These are phyloP conservation scores for Papilio helenus DNA, from an alignment of 1,140 invertebrate species.

Conservation along the genomic window DNA sequence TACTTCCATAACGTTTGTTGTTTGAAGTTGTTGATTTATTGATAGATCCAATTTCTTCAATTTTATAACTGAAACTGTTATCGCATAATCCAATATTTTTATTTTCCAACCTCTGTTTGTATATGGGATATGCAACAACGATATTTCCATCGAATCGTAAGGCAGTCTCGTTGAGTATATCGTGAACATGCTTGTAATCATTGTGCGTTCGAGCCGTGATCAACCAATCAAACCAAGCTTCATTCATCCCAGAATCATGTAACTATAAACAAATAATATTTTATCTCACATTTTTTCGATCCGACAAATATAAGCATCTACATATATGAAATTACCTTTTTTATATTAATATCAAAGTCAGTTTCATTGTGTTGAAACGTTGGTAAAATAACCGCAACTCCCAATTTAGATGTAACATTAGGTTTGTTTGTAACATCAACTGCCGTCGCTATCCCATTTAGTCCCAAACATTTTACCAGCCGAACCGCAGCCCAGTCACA, in stretches of 20 bases:
- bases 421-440: constrained; percentile 48
- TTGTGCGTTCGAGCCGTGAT: constrained; percentile 56
- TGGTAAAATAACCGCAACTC: constrained; percentile 60
- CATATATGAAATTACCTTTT: constrained; percentile 51
- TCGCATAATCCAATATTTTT: constrained; percentile 53
- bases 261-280: constrained; percentile 57
- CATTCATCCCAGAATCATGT: constrained; percentile 59
- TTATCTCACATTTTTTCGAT: background rate
- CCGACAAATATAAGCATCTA: background rate
- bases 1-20: constrained; percentile 26
- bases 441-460: constrained; percentile 66
- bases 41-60: constrained; percentile 27
- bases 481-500: constrained; percentile 59
- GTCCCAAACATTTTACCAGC: constrained; percentile 64
- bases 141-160: constrained; percentile 73
- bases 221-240: constrained; percentile 68
- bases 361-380: constrained; percentile 50
- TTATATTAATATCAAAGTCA: constrained; percentile 49
- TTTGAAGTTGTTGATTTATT: constrained; percentile 34
- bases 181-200: constrained; percentile 59
- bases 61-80: constrained; percentile 61
- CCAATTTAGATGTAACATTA: constrained; percentile 48
- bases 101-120: constrained; percentile 9
- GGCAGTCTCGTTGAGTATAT: constrained; percentile 63
- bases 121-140: constrained; percentile 55